phyloP scores from a whole-genome alignment of 2,113 vertebrate species.

The Pelecanus crispus region DNA sequence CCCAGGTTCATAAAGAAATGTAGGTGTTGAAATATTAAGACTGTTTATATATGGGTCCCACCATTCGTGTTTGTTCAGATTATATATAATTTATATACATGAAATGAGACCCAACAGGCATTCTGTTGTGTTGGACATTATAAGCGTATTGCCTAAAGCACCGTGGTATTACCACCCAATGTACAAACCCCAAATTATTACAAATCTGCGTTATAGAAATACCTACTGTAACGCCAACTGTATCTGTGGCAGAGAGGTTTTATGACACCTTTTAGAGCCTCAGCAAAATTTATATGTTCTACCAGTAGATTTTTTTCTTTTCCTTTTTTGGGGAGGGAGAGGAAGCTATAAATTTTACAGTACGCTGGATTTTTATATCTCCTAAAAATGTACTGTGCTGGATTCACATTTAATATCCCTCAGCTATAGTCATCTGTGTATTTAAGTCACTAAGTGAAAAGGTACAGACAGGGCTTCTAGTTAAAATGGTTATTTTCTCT shows the following conservation, averaged over 20 bases:
- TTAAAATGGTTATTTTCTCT: constrained; percentile 21
- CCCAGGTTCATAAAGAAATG: constrained; percentile 56
- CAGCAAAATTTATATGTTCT: constrained; percentile 71
- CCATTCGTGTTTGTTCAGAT: constrained; percentile 62
- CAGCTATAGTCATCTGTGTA: constrained; percentile 55
- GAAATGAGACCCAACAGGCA: constrained; percentile 68
- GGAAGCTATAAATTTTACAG: constrained; percentile 72
- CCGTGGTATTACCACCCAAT: constrained; percentile 53
- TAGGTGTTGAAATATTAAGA: constrained; percentile 69
- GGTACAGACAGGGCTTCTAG: constrained; percentile 23
- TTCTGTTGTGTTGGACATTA: constrained; percentile 62
- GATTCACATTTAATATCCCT: constrained; percentile 64
- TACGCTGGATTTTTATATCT: constrained; percentile 69
- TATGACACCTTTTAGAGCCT: constrained; percentile 73
- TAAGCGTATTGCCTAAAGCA: constrained; percentile 42
- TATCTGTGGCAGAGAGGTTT: constrained; percentile 70
- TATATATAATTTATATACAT: constrained; percentile 63
- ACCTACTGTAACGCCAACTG: constrained; percentile 62
- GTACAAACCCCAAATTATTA: constrained; percentile 69
- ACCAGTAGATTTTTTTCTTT: constrained; percentile 41
- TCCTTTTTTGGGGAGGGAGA: not conserved
- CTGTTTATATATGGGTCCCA: constrained; percentile 67
- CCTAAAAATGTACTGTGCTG: constrained; percentile 66
- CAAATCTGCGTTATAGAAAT: constrained; percentile 60
- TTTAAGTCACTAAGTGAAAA: constrained; percentile 67